Evolutionary conservation across 2,888 invertebrate species (phyloP).

Genomic region (Lasioglossum pauxillum): DNA sequence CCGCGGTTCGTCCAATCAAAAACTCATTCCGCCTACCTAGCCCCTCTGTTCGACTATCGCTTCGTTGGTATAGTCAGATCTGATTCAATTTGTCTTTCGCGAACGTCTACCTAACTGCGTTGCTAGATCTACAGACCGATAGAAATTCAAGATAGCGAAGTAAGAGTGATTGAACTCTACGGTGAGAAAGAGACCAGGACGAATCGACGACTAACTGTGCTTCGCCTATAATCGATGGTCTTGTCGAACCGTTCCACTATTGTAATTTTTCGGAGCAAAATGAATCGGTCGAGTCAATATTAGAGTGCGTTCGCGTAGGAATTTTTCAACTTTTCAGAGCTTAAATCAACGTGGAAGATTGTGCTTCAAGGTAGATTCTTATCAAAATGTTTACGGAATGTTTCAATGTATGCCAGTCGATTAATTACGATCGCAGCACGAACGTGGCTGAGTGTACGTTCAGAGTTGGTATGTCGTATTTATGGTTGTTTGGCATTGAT

Average conservation of each 20-base stretch:
- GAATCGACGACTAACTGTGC: background rate
- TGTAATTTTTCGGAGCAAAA: background rate
- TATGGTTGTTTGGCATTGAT: slow-evolving; percentile 70
- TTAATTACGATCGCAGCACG: background rate
- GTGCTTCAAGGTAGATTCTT: too few species aligned
- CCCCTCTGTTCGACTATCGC: background rate
- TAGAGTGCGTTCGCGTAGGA: too few species aligned
- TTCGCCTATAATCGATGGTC: background rate
- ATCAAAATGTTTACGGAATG: too few species aligned
- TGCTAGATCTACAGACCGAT: background rate
- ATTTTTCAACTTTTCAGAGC: too few species aligned
- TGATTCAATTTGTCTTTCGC: slow-evolving; percentile 9
- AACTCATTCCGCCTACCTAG: background rate
- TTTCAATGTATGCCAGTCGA: background rate
- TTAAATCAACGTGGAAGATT: too few species aligned
- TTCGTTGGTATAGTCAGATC: background rate
- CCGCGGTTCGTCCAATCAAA: slow-evolving; percentile 14
- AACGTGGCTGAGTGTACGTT: slow-evolving; percentile 14
- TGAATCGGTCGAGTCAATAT: too few species aligned
- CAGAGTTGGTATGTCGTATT: slow-evolving; percentile 65
- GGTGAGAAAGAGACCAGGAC: background rate
- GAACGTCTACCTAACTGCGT: background rate
- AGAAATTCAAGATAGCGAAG: background rate
- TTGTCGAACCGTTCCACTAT: background rate
- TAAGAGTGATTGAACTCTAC: background rate